phyloP scores from a whole-genome alignment of 2,797 vertebrate genomes.

The Florisuga fusca region DNA sequence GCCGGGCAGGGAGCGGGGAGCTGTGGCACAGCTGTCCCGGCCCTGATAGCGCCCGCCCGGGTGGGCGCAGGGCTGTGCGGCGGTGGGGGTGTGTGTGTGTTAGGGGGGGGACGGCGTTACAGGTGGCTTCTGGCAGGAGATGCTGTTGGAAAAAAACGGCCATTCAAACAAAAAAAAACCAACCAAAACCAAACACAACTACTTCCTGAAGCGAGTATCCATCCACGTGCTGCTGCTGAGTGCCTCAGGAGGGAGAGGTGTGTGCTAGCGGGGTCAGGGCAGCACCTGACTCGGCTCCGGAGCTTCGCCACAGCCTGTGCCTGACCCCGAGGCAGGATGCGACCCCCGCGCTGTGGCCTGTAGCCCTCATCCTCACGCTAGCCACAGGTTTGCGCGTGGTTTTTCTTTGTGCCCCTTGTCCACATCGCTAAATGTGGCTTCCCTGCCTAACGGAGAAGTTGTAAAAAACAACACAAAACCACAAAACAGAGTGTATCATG shows the following conservation, averaged over 20 bases:
- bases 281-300: rapidly evolving
- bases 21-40: background rate
- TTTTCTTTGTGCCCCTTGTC: background rate
- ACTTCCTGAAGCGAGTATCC: rapidly evolving
- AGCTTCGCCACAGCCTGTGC: background rate
- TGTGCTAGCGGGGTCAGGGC: background rate
- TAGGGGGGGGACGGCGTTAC: rapidly evolving
- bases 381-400: background rate
- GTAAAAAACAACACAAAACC: no score
- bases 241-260: background rate
- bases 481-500: rapidly evolving
- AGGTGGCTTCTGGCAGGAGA: rapidly evolving
- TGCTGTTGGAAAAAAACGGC: background rate
- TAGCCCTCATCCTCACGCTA: background rate
- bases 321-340: background rate
- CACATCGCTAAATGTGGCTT: background rate
- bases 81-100: no score
- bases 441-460: background rate
- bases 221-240: background rate
- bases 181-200: rapidly evolving
- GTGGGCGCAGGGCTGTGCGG: background rate
- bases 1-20: no score
- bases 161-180: background rate
- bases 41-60: background rate
- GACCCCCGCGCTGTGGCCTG: background rate